A percentile compares a stretch with the other conserved stretches of the same genome.
Evolutionary conservation across 2,888 invertebrate species (phyloP).

Genomic region (Latrodectus hesperus): DNA sequence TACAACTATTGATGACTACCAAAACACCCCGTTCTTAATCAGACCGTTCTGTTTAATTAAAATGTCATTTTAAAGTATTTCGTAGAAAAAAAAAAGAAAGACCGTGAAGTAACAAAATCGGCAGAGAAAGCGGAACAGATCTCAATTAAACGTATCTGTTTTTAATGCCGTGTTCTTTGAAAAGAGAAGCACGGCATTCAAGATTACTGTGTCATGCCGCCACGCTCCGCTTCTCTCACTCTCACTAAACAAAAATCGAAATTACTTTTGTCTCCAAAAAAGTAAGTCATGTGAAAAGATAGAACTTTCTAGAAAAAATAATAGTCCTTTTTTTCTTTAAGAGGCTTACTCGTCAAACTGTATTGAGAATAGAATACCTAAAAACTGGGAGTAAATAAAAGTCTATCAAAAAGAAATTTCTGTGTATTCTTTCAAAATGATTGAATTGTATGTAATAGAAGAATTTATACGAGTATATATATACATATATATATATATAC

Average conservation of each 20-base stretch:
- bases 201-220: constrained; percentile 64
- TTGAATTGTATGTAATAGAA: no score
- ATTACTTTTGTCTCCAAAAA: constrained; percentile 7
- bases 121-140: constrained; percentile 52
- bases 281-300: constrained; percentile 20
- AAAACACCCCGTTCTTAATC: constrained; percentile 52
- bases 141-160: constrained; percentile 56
- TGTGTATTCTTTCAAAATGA: no score
- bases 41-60: constrained; percentile 65
- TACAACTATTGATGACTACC: not conserved
- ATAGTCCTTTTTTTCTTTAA: not conserved
- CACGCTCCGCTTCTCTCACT: constrained; percentile 29
- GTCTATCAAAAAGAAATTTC: not conserved
- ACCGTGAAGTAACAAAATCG: not conserved
- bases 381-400: not conserved
- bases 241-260: not conserved
- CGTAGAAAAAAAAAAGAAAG: not conserved
- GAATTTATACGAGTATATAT: no score
- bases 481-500: no score
- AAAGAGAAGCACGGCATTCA: constrained; percentile 57
- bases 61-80: constrained; percentile 36
- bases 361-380: not conserved
- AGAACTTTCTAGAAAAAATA: constrained; percentile 43
- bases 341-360: not conserved
- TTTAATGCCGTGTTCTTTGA: constrained; percentile 48